Base-by-base conservation (phyloP, 2,888 invertebrate genomes). In the Lasioglossum villosulum region DNA sequence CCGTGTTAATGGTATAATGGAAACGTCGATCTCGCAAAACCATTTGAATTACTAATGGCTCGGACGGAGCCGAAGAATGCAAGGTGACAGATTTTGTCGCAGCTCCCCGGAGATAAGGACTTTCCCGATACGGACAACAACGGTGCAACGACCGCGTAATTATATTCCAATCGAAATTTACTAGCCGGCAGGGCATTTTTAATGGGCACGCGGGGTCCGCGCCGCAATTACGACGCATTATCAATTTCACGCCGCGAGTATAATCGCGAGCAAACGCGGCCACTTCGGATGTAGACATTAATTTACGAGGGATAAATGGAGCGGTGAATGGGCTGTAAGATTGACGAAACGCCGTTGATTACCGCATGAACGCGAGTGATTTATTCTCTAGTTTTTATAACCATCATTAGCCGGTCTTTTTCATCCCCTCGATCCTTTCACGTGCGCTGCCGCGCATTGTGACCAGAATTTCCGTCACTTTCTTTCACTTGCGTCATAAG, bases 291-390 rank as follows among this genome's bases (percentile, higher is more conserved):
- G 82, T 86, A 84, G 86, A 87, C 87, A 79, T 88, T 88, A 86
- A 88, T 88, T 88, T 88, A 88, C 88, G 86, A 83, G 82, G 86
- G 83, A 88, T 88, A 86, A 88, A 88, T 88, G 83, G 88, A 83
- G 88, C 87, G 87, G 87, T 80, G 86, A 87, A 87, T 76, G 87
- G 86, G 86, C 86, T 86, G 86, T 86, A 80, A 87, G 87, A 88
- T 88, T 88, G 86, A 88, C 87, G 88, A 88, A 88, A 88, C 85
- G 78, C 80, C 80, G 85, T 75, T 88, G 82, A 88, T 88, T 85
- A 87, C 85, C 48, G 80, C 80, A 85, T 76, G 85, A 83, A 87
- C 85, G 82, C 80, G 78, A 56, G 78, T 85, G 87, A 88, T 87
- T 87, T 88, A 87, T 87, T 87, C 75, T 81, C 87, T 71, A 73